phyloP scores from a whole-genome alignment of 2,113 vertebrate genomes.

The Prolemur simus region DNA sequence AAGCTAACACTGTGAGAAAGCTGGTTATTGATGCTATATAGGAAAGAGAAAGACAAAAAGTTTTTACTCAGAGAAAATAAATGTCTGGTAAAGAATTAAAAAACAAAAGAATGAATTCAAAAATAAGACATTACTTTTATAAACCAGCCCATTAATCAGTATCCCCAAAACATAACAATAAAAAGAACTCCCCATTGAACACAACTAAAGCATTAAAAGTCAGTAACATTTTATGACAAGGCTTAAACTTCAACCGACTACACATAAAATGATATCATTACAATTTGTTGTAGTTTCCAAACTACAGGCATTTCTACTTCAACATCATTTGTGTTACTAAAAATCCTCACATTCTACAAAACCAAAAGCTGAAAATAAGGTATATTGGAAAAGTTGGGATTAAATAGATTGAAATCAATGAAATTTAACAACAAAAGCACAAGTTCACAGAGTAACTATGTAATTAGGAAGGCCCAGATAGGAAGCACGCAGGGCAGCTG shows the following conservation, averaged over 20 bases:
- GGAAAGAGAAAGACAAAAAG: constrained; percentile 15
- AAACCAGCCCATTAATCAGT: not conserved
- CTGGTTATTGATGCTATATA: constrained; percentile 95
- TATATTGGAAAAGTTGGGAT: not conserved
- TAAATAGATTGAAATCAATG: not conserved
- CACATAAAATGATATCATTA: not conserved
- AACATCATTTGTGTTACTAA: not conserved
- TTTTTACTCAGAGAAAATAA: not conserved
- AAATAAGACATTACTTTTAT: not conserved
- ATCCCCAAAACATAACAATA: not conserved
- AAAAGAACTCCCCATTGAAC: not conserved
- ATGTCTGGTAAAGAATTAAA: not conserved
- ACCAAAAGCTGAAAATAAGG: not conserved
- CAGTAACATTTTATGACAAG: not conserved
- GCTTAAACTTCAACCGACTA: not conserved
- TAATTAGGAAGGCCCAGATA: not conserved
- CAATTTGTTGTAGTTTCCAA: not conserved
- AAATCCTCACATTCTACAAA: not conserved
- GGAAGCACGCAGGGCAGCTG: not conserved
- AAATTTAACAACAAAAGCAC: not conserved
- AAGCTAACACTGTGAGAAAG: constrained; percentile 96
- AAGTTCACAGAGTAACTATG: not conserved
- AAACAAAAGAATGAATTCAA: not conserved
- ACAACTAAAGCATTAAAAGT: not conserved
- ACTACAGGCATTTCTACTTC: not conserved